Evolutionary conservation across 2,113 vertebrate species (phyloP).

Genomic region (Pyrgilauda ruficollis): DNA sequence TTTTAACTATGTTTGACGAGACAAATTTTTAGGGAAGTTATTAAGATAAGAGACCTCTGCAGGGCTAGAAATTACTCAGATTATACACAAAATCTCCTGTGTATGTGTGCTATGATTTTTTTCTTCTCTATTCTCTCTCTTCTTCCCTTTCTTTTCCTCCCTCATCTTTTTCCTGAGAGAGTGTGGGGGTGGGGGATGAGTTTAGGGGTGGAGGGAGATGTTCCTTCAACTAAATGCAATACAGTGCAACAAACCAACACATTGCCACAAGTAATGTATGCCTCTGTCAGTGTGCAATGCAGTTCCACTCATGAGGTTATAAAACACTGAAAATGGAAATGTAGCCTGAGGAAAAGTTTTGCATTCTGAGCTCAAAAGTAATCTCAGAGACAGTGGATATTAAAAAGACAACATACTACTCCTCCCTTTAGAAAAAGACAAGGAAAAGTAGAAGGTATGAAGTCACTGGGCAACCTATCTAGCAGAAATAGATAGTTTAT

Average conservation of each 20-base stretch:
- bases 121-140: neutral
- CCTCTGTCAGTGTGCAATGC: neutral
- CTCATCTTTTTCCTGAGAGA: neutral
- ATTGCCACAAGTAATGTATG: conserved; percentile 42
- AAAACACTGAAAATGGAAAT: conserved; percentile 58
- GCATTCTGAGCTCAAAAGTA: conserved; percentile 43
- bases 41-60: conserved; percentile 59
- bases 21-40: conserved; percentile 58
- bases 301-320: conserved; percentile 19
- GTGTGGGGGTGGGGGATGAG: rapidly evolving
- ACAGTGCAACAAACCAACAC: conserved; percentile 39
- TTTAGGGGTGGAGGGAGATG: neutral
- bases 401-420: neutral
- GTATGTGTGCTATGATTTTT: neutral
- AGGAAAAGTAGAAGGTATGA: neutral
- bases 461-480: neutral
- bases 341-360: conserved; percentile 40
- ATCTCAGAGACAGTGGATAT: conserved; percentile 26
- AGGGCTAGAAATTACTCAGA: conserved; percentile 23
- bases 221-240: conserved; percentile 45
- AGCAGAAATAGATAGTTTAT: neutral
- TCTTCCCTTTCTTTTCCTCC: neutral
- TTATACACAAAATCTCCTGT: conserved; percentile 19
- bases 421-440: neutral
- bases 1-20: conserved; percentile 61